These are phyloP conservation scores for Sebastes elongatus DNA, from an alignment of 2,797 vertebrate genomes.

Conservation along the genomic window DNA sequence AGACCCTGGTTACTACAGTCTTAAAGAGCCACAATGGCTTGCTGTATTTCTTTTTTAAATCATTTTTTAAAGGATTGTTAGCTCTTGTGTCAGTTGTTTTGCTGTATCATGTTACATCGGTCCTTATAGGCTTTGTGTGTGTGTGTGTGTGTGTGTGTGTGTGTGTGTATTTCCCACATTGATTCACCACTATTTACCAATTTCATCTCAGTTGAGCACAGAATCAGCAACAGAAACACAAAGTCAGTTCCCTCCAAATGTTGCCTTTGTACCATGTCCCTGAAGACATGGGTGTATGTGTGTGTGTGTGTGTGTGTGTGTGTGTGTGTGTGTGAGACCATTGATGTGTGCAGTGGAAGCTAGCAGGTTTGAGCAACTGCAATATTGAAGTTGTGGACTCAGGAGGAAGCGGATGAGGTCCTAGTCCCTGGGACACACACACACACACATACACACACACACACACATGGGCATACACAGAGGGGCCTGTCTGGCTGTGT, in stretches of 20 bases:
- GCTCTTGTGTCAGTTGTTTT: neutral
- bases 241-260: conserved; percentile 65
- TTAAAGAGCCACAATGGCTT: neutral
- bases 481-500: conserved; percentile 80
- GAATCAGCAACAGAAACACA: conserved; percentile 43
- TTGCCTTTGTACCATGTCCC: conserved; percentile 62
- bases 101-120: conserved; percentile 24
- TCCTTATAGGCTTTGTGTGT: neutral
- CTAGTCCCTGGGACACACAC: conserved; percentile 55
- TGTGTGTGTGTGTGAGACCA: conserved; percentile 33
- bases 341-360: conserved; percentile 68
- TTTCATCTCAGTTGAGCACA: conserved; percentile 42
- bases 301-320: conserved; percentile 16
- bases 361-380: conserved; percentile 70
- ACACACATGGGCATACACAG: conserved; percentile 53
- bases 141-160: too few species aligned
- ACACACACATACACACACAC: conserved; percentile 17
- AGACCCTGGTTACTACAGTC: neutral
- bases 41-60: neutral
- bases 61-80: neutral
- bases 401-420: conserved; percentile 72
- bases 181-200: conserved; percentile 42
- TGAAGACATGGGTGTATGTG: conserved; percentile 12
- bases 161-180: conserved; percentile 21
- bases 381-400: conserved; percentile 79